A percentile compares a stretch with the other conserved stretches of the same genome.
Conservation (phyloP, 2,888 invertebrate species). For the Stictocephala bisonia region DNA sequence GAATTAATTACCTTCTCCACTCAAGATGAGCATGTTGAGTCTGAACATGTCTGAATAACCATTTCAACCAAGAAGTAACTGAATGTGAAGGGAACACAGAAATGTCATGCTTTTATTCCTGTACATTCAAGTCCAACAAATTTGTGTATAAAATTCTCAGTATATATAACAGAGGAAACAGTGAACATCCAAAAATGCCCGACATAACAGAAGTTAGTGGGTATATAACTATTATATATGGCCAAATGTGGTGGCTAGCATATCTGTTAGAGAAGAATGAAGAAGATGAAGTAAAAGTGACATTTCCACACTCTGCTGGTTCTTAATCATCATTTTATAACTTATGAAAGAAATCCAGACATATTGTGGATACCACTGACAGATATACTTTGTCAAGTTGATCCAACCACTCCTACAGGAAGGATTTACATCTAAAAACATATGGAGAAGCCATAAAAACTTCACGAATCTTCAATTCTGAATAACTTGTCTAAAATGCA, state of each 20-base stretch:
- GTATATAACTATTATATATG: background rate
- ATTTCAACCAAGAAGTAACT: background rate
- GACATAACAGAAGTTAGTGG: background rate
- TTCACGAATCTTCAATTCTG: background rate
- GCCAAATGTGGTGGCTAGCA: background rate
- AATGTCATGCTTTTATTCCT: slow-evolving; percentile 5
- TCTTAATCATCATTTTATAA: background rate
- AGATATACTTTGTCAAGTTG: background rate
- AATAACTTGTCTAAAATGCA: too few species aligned
- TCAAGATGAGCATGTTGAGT: background rate
- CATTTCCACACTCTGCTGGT: slow-evolving; percentile 3
- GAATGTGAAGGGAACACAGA: too few species aligned
- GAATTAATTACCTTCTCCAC: background rate
- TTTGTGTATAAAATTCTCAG: background rate
- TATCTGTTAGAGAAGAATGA: slow-evolving; percentile 9
- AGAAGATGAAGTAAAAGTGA: too few species aligned
- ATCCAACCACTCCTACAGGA: slow-evolving; percentile 20
- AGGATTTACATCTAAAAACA: background rate
- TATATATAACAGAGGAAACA: background rate
- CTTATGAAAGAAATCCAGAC: too few species aligned
- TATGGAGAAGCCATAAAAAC: background rate
- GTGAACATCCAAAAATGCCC: background rate
- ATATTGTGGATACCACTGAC: background rate
- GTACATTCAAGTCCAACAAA: background rate
- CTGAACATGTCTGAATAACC: background rate